phyloP scores from a whole-genome alignment of 2,113 vertebrate genomes.

The Pica pica region DNA sequence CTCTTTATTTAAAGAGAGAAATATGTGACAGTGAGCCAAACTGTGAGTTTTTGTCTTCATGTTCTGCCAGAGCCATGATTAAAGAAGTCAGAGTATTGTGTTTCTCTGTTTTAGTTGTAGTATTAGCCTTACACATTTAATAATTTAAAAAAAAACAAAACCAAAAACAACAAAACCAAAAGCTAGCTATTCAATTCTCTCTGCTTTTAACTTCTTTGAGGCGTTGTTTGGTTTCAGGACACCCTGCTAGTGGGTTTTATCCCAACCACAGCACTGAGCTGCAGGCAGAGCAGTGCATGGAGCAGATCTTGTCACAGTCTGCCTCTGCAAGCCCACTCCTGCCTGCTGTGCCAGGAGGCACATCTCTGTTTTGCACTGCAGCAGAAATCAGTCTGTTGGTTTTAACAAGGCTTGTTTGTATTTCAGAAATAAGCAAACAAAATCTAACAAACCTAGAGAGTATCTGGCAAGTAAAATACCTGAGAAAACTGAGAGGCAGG shows the following conservation, averaged over 20 bases:
- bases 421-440: neutral
- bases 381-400: neutral
- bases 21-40: neutral
- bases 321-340: neutral
- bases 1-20: neutral
- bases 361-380: neutral
- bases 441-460: neutral
- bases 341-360: neutral
- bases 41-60: neutral
- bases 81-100: neutral
- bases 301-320: neutral
- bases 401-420: neutral
- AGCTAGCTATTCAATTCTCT: neutral
- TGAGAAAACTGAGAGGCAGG: fast-evolving
- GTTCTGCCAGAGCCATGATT: neutral
- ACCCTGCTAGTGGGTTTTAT: neutral
- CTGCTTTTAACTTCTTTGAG: neutral
- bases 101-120: neutral
- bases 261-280: fast-evolving
- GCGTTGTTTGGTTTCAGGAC: neutral
- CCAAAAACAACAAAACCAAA: neutral
- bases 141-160: neutral
- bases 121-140: neutral
- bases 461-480: neutral
- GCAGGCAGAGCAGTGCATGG: neutral